Evolutionary conservation across 2,888 invertebrate genomes (phyloP).

Genomic region (Daptonema setosum): DNA sequence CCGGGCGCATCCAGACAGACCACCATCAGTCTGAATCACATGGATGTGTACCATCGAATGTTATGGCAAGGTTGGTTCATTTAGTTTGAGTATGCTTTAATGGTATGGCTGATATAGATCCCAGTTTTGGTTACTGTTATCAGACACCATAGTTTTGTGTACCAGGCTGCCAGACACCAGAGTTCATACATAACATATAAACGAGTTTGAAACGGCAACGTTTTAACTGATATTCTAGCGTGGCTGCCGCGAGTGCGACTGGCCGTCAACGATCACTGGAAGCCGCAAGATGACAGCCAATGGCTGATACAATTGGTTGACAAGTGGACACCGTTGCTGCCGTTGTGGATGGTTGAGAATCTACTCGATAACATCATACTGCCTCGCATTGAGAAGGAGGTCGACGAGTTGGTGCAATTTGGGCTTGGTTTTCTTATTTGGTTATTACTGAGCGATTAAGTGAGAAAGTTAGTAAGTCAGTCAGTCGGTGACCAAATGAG

Average conservation of each 20-base stretch:
- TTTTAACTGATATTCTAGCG: conserved; percentile 27
- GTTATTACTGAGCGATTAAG: no score
- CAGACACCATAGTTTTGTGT: no score
- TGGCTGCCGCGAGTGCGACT: conserved; percentile 54
- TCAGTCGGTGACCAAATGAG: no score
- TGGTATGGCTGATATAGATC: no score
- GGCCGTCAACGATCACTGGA: conserved; percentile 42
- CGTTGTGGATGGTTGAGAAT: conserved; percentile 59
- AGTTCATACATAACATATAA: no score
- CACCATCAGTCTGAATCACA: background rate
- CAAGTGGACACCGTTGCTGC: conserved; percentile 55
- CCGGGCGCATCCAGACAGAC: background rate
- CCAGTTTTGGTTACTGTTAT: no score
- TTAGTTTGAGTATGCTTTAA: no score
- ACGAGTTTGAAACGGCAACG: background rate
- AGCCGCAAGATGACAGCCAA: conserved; percentile 50
- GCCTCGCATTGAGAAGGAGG: conserved; percentile 44
- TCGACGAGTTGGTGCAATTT: conserved; percentile 36
- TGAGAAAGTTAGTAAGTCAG: no score
- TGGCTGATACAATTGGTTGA: conserved; percentile 55
- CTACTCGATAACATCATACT: conserved; percentile 58
- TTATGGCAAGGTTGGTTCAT: conserved; percentile 54
- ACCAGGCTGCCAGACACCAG: no score
- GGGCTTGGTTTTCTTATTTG: background rate
- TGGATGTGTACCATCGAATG: conserved; percentile 51